Base-by-base conservation (phyloP, 2,888 invertebrate species). In the Didymodactylos carnosus region DNA sequence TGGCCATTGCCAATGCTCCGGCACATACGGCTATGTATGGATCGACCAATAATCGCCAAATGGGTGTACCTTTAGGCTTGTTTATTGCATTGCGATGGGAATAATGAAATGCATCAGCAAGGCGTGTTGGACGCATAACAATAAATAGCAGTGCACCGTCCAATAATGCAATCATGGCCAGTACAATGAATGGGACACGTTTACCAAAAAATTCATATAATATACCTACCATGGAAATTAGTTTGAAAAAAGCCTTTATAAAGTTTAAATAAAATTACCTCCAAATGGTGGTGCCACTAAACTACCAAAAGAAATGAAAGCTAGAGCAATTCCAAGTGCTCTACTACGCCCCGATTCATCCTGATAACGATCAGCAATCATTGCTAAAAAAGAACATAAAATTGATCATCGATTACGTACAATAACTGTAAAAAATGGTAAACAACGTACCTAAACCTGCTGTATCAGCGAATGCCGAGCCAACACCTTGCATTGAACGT, bases 251-350 rank as follows among this genome's bases (percentile, higher is more conserved):
- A 25, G 25, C 13, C 4, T 49, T 49, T 23, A 25, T 25, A 11
- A 49, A 49, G 4, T 23, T 3, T 13, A 25, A 49, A 23, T 25
- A 49, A 11, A 3, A 25, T 25, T 13, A 25, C 1, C 97, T 0
- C 98, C 98, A 80, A 98, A 98, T 0, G 98, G 98, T 13, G 98
- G 98, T 0, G 97, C 98, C n/a, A 98, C 95, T 74, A 99, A 87
- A 83, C 94, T 94, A 3, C 98, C 98, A 81, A 99, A 98, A 78
- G 95, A 95, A 79, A 99, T 98, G 84, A 98, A 98, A 1, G 97
- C 97, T 76, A 95, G 84, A 3, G 87, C 87, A 77, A 98, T 97
- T 46, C 98, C 98, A 13, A 99, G 86, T 0, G 98, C 97, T 83
- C 93, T 91, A 0, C 92, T 91, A 73, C 98, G 87, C 83, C 95